Base-by-base conservation (phyloP, 1,140 invertebrate species). In the Eupeodes corollae region DNA sequence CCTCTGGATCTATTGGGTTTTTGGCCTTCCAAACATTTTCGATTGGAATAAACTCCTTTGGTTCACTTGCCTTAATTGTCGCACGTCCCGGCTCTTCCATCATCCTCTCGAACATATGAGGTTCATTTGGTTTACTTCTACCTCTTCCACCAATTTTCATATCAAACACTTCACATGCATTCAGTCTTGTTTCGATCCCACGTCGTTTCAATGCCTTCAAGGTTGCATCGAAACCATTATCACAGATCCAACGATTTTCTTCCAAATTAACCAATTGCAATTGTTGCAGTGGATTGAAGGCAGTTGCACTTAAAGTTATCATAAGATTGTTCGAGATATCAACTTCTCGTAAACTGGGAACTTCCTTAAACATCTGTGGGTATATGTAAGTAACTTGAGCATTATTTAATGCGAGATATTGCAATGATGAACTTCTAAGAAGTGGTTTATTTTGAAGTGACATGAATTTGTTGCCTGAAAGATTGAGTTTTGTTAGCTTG, bases 391-490 rank as follows among this genome's bases (percentile, higher is more conserved):
- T 62, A 8, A 68, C 49, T 51, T 64, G 64, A 2, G 65, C 47
- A 42, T 66, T 64, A 13, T 56, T 56, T 6, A 68, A 45, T 42
- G 55, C 61, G 6, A 68, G 52, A 5, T 42, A 51, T 11, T 58
- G 58, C 12, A 68, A 39, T 6, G 59, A 55, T 6, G 18, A 45
- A 21, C 56, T 63, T 5, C 52, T 46, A 5, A 68, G 11, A 3
- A 68, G 16, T 2, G 63, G 61, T 1, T 43, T 44, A 32, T 43
- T 38, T 0, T 44, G 47, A 9, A 67, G n/a, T 0, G 51, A 52
- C 47, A 64, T 49, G 14, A 56, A 51, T 30, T 68, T 68, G 35
- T 68, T 68, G 33, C 58, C 61, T 32, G 56, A 59, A 16, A 68
- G 55, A 50, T 61, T 61, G 6, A 68, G 47, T 9, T 54, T 45